These are phyloP conservation scores for Notiomystis cincta DNA, from an alignment of 2,113 vertebrate species.

Conservation along the genomic window DNA sequence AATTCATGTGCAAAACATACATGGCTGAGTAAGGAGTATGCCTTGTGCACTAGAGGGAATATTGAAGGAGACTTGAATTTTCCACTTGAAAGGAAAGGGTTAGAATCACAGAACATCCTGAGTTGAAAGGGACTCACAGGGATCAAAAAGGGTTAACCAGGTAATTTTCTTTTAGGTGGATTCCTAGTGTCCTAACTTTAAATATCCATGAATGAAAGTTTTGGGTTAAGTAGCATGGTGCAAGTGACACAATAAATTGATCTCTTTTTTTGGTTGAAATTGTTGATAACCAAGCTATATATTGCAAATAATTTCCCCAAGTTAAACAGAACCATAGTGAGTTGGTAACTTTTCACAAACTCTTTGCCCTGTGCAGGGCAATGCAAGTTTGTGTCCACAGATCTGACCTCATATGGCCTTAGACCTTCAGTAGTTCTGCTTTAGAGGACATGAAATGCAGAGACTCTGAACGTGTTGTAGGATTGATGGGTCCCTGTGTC, in stretches of 20 bases:
- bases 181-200: background rate
- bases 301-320: background rate
- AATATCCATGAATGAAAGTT: background rate
- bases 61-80: background rate
- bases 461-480: background rate
- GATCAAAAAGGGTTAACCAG: background rate
- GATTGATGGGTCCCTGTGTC: background rate
- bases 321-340: background rate
- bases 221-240: accelerated
- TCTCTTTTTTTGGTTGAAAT: background rate
- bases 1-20: background rate
- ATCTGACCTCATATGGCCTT: background rate
- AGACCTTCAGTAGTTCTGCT: background rate
- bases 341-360: background rate
- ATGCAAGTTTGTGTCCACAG: background rate
- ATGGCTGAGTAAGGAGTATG: background rate
- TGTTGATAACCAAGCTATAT: background rate
- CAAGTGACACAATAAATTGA: too few relatives aligned
- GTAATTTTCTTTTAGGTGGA: background rate
- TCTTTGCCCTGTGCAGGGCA: background rate
- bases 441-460: background rate
- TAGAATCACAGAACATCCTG: background rate
- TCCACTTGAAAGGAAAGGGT: background rate
- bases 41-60: background rate
- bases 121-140: background rate